Evolutionary conservation across 2,797 vertebrate genomes (phyloP).

Genomic region (Pipistrellus kuhlii): DNA sequence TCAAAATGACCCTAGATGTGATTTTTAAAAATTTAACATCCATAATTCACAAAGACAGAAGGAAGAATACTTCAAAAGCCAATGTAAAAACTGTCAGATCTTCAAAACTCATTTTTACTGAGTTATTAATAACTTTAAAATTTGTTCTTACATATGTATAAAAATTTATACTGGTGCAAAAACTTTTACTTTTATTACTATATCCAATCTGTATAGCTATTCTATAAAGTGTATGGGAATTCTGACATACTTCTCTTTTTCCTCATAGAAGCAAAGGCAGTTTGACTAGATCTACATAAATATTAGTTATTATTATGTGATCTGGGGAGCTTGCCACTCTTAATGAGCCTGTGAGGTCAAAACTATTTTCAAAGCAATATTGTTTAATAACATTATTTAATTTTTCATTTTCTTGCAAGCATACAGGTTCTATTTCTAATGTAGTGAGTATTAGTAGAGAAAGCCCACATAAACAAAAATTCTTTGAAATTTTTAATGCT

Average conservation of each 20-base stretch:
- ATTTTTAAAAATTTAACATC: background rate
- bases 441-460: background rate
- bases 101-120: background rate
- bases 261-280: background rate
- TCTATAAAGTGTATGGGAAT: background rate
- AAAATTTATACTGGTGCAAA: background rate
- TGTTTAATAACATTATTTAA: background rate
- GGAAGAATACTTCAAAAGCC: background rate
- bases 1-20: background rate
- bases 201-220: background rate
- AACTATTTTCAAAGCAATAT: constrained; percentile 1
- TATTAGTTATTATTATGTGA: background rate
- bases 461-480: background rate
- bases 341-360: background rate
- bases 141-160: background rate
- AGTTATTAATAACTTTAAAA: background rate
- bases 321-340: background rate
- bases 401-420: constrained; percentile 14
- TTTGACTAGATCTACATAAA: background rate
- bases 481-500: background rate
- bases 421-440: background rate
- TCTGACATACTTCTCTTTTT: background rate
- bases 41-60: background rate
- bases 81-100: background rate
- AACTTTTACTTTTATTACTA: background rate